These are phyloP conservation scores for Chaetodon trifasciatus DNA, from an alignment of 2,797 vertebrate species.

Conservation along the genomic window DNA sequence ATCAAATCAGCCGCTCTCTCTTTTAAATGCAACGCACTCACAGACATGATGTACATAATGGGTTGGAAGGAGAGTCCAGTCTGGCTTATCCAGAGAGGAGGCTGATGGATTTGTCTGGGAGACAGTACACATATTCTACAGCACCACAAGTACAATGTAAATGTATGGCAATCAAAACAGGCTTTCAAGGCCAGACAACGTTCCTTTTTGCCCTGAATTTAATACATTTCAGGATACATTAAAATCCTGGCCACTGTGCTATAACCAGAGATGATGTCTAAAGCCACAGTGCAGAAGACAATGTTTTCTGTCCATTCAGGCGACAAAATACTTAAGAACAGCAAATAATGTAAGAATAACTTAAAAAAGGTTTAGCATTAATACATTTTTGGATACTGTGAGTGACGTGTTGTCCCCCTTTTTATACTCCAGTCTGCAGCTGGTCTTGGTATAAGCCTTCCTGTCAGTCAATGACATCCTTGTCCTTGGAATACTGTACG, in stretches of 20 bases:
- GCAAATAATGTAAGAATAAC: not conserved
- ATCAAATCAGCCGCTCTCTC: constrained; percentile 19
- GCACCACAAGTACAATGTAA: not conserved
- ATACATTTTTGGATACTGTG: not conserved
- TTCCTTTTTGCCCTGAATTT: not conserved
- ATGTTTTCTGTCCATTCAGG: constrained; percentile 2
- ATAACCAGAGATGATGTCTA: not conserved
- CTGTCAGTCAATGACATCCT: not conserved
- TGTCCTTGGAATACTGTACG: not conserved
- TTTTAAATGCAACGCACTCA: constrained; percentile 12
- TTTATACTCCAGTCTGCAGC: not conserved
- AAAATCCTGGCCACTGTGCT: not conserved
- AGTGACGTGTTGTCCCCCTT: not conserved
- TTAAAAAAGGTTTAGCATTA: not conserved
- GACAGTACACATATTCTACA: constrained; percentile 4
- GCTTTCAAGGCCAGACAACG: not conserved
- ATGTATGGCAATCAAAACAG: not conserved
- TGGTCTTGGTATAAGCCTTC: not conserved
- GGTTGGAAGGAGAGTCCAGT: constrained; percentile 12
- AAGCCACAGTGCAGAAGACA: not conserved
- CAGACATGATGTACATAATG: constrained; percentile 19
- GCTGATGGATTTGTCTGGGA: constrained; percentile 26
- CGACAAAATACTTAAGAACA: not conserved
- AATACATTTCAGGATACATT: constrained; percentile 3
- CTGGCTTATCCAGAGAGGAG: constrained; percentile 12